phyloP scores from a whole-genome alignment of 2,113 vertebrate genomes.

The Larimichthys polyactis region DNA sequence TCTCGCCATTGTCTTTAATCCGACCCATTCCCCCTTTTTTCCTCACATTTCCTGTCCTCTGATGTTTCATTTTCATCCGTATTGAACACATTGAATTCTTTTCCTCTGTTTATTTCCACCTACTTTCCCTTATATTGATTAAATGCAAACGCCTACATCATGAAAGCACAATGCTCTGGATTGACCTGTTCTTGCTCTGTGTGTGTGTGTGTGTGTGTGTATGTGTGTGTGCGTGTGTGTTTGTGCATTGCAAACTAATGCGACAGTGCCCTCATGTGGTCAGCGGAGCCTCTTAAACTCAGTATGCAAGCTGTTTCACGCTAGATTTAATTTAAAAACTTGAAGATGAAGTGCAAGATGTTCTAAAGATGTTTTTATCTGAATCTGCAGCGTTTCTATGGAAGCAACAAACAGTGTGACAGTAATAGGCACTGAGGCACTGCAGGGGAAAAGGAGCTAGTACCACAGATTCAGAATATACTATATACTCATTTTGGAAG shows the following conservation, averaged over 20 bases:
- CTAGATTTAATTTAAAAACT: conserved; percentile 12
- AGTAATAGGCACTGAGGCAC: neutral
- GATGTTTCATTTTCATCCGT: neutral
- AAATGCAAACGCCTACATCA: conserved; percentile 18
- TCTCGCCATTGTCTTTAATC: neutral
- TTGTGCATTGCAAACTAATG: conserved; percentile 5
- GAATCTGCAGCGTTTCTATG: conserved; percentile 28
- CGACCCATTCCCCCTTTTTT: neutral
- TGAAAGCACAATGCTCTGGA: conserved; percentile 33
- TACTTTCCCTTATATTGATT: conserved; percentile 44
- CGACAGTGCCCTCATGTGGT: conserved; percentile 71
- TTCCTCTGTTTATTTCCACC: neutral
- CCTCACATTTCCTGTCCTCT: neutral
- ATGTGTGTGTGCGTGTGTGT: neutral
- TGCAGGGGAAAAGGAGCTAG: conserved; percentile 12
- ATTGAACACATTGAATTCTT: neutral
- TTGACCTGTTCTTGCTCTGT: conserved; percentile 37
- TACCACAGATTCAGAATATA: neutral
- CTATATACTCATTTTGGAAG: too few species aligned
- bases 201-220: neutral
- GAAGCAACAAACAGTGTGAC: conserved; percentile 11
- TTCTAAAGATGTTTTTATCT: conserved; percentile 29
- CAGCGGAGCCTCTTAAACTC: neutral
- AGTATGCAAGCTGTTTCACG: neutral
- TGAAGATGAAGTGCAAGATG: conserved; percentile 21